Conservation (phyloP, 2,888 invertebrate species). For the Corythucha ciliata region DNA sequence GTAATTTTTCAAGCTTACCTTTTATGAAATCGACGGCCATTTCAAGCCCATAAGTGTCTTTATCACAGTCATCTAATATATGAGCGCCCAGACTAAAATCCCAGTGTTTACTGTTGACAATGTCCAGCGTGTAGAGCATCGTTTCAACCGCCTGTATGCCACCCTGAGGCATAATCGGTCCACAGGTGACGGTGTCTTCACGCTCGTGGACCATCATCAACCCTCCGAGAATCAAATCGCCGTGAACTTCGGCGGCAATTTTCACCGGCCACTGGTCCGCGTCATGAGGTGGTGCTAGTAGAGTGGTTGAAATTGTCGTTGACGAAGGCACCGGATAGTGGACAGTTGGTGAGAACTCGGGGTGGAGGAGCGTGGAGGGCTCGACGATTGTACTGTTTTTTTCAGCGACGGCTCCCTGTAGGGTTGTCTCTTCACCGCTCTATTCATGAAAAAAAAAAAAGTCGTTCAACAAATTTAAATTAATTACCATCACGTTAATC, state of each 20-base stretch:
- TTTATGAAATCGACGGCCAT: slow-evolving; percentile 97
- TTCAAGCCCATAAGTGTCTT: slow-evolving; percentile 89
- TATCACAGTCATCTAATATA: slow-evolving; percentile 88
- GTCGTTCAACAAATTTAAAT: no score
- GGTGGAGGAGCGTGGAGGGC: not conserved
- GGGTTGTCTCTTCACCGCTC: not conserved
- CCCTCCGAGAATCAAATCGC: slow-evolving; percentile 80
- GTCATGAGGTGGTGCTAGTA: not conserved
- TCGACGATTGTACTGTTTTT: slow-evolving; percentile 10
- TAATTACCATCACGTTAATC: no score
- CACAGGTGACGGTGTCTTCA: slow-evolving; percentile 77
- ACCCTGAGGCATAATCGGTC: slow-evolving; percentile 90
- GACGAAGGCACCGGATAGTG: slow-evolving; percentile 10
- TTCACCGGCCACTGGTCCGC: slow-evolving; percentile 17
- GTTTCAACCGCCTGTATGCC: slow-evolving; percentile 81
- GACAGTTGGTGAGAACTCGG: not conserved
- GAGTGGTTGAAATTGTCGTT: not conserved
- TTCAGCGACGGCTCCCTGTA: slow-evolving; percentile 13
- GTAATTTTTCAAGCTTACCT: no score
- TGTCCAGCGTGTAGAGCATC: slow-evolving; percentile 83
- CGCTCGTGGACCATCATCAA: slow-evolving; percentile 93
- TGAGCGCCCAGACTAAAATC: slow-evolving; percentile 75
- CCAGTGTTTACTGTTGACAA: slow-evolving; percentile 55
- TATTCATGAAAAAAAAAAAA: not conserved
- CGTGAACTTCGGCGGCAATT: slow-evolving; percentile 55